Base-by-base conservation (phyloP, 2,888 invertebrate genomes). In the Caenorhabditis panamensis region DNA sequence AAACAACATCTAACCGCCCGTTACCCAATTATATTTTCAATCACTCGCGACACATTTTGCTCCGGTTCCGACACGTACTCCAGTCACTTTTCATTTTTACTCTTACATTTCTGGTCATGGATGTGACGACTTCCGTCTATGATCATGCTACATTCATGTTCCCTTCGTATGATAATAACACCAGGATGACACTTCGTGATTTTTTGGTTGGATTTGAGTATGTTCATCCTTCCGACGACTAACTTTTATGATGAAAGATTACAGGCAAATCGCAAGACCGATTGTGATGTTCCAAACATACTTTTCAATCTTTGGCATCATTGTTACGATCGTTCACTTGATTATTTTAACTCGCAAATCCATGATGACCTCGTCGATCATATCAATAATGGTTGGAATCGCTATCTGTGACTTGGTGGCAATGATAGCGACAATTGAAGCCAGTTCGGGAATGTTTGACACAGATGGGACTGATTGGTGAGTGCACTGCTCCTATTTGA, bases 291-390 rank as follows among this genome's bases (percentile, higher is more conserved):
- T 54, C n/a, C 28, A 54, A 54, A 13, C 28, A 16, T 54, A 51
- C 51, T 2, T 51, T 6, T 22, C 51, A 2, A 24, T 51, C 24
- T 8, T 51, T n/a, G 54, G 54, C 11, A 16, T 54, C 28, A 1
- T 26, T 28, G 5, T 54, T 16, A 54, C 54, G 0, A 28, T n/a
- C 2, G 11, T 59, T 31, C 73, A 73, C 49, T 11, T 73, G 0
- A 6, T 64, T 6, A 22, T 73, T 16, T 41, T 73, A 0, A 66
- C 64, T 16, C 49, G 66, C 20, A 73, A 66, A 20, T 37, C 51
- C 1, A 66, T 73, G 73, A 58, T 47, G 56, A 73, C 58, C 2
- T 73, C 73, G 8, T 73, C 73, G 6, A 41, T 59, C 2, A 59
- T 51, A 18, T 16, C 59, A 3, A 59, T 73, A 18, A 66, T 73